Base-by-base conservation (phyloP, 2,797 vertebrate species). In the Takifugu ocellatus region DNA sequence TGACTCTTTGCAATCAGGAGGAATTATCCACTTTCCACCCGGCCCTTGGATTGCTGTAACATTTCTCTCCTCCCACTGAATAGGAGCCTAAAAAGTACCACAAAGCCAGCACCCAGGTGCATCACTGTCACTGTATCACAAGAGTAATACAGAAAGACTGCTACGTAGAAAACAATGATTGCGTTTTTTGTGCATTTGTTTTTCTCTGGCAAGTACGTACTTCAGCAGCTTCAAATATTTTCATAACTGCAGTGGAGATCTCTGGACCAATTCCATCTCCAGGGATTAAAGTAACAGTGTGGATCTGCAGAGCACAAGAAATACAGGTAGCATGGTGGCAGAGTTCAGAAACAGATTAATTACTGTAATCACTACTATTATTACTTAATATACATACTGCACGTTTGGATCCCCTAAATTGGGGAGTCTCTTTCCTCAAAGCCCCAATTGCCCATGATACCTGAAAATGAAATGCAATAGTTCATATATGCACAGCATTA, bases 251-350 rank as follows among this genome's bases (percentile, higher is more conserved):
- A 56, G 70, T 63, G 21, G 96, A 99, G 82, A 99, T 98, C 83
- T 99, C 97, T 0, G 96, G 97, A 77, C 97, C 97, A 63, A 99
- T 98, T 72, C 97, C 97, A 91, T 99, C 97, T 65, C 97, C 97
- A 46, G 97, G 97, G 86, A 99, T 99, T 88, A 99, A 85, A 61
- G 96, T 99, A 63, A 99, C 94, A 33, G 94, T 99, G 68, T 94
- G 92, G 59, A 92, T 85, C 96, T 98, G 81, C 59, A 50, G 81
- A 73, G 67, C 48, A 66, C 54, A 77, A 65, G 27, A 83, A 63
- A 68, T 12, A 71, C n/a, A 27, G 16, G 51, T 14, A 59, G 5
- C 43, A 17, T 16, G 2, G 43, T 1, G 48, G 29, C 24, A 11
- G 17, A 17, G 48, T 42, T 33, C 0, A 17, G 27, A 5, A 5